phyloP scores from a whole-genome alignment of 2,888 invertebrate species.

The Cheilosia urbana region DNA sequence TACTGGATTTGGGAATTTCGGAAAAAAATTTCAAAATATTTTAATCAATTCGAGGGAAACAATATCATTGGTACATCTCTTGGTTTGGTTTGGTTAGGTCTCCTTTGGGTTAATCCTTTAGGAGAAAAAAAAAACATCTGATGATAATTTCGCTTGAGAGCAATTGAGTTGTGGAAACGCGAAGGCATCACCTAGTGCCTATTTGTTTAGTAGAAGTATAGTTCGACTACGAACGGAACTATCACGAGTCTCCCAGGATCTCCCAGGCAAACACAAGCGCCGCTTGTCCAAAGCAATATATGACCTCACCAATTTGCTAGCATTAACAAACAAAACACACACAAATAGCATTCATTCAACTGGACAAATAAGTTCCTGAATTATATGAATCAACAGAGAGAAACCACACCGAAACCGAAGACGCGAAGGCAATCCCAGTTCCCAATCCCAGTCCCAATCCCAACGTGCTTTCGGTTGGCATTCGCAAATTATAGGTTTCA shows the following conservation, averaged over 20 bases:
- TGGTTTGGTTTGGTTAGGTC: not conserved
- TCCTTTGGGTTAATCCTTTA: conserved; percentile 58
- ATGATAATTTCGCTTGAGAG: not conserved
- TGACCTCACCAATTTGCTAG: conserved; percentile 21
- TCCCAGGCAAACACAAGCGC: not conserved
- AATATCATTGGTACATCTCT: conserved; percentile 12
- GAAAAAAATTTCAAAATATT: conserved; percentile 39
- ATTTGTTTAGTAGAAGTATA: too few species aligned
- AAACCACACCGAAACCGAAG: not conserved
- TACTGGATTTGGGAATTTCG: conserved; percentile 42
- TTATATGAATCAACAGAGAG: conserved; percentile 46
- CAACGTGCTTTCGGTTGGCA: conserved; percentile 12
- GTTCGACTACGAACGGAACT: too few species aligned
- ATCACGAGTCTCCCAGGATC: too few species aligned
- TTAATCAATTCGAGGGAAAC: conserved; percentile 59
- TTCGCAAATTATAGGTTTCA: conserved; percentile 67
- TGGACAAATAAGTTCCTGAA: conserved; percentile 39
- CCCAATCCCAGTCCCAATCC: too few species aligned
- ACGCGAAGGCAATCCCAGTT: conserved; percentile 1
- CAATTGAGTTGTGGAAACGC: too few species aligned
- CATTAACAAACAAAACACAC: conserved; percentile 52
- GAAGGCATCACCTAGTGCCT: too few species aligned
- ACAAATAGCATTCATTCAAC: conserved; percentile 49
- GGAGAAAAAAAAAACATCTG: too few species aligned
- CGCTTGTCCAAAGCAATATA: not conserved